phyloP scores from a whole-genome alignment of 1,140 invertebrate species.

The Acromyrmex charruanus region DNA sequence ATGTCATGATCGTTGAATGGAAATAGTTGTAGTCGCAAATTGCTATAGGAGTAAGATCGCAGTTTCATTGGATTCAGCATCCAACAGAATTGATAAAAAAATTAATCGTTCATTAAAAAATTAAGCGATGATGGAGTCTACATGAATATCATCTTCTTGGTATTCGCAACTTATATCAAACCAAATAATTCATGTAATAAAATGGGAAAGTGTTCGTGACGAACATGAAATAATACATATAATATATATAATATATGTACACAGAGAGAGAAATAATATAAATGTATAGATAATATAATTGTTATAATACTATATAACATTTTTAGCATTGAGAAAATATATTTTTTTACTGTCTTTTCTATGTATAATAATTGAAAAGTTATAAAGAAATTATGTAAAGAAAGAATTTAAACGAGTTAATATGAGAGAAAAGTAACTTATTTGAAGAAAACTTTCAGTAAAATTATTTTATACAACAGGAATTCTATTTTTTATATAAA shows the following conservation, averaged over 20 bases:
- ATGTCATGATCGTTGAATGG: background rate
- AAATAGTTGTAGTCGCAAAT: conserved; percentile 27
- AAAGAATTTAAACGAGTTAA: background rate
- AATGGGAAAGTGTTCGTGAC: background rate
- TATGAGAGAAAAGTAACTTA: background rate
- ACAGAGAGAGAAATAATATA: no score
- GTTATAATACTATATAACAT: no score
- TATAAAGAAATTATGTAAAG: background rate
- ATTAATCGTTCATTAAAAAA: background rate
- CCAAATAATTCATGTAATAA: background rate
- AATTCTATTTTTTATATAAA: background rate
- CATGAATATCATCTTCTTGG: background rate
- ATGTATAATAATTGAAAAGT: background rate
- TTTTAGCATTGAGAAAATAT: no score
- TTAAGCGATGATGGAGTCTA: background rate
- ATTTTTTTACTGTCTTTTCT: no score
- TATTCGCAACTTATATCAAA: background rate
- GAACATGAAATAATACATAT: no score
- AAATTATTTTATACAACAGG: background rate
- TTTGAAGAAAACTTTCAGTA: background rate
- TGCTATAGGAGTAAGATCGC: background rate
- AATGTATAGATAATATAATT: no score
- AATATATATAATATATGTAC: no score
- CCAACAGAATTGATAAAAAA: background rate
- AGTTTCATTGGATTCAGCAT: background rate